Base-by-base conservation (phyloP, 2,888 invertebrate species). In the Drosophila mimica region DNA sequence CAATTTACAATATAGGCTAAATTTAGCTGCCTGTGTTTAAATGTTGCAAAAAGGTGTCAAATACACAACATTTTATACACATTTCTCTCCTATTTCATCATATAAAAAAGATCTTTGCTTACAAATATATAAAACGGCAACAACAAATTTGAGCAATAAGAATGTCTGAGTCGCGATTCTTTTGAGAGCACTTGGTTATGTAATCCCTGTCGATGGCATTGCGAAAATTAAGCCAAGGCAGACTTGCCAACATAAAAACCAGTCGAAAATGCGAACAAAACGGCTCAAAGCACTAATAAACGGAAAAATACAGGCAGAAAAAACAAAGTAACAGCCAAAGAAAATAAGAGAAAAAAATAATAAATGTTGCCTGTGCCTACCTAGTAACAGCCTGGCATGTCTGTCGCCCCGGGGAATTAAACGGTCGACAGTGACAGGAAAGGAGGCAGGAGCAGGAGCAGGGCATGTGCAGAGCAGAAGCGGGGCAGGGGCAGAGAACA, bases 361-460 rank as follows among this genome's bases (percentile, higher is more conserved):
- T 59, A 65, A 43, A 54, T 30, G 33, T 28, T 49, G 38, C 28
- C 17, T 30, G 46, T 57, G 56, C 48, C 52, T 60, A 60, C 38
- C 57, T 51, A 53, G 65, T 48, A 57, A 52, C 65, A 62, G 60
- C 43, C 60, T 56, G 58, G 49, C 54, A 53, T 48, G 28, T 61
- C 68, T 63, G 70, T 64, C 52, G 72, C 76, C 85, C 64, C 25
- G n/a, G 73, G 85, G 85, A 84, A 82, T 88, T 73, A 70, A 76
- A 75, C 60, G 63, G 60, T 59, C 62, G 56, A 38, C 30, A 40
- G 13, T 25, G 46, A 46, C n/a, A 40, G 30, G 4, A 13, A 3
- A 15, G 8, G 62, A 34, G 11, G 4, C 17, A 5, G 56, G 34
- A 34, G 34, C 49, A 31, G 48, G 7, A n/a, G 2, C n/a, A 15